phyloP scores from a whole-genome alignment of 2,797 vertebrate species.

The Lerista edwardsae region DNA sequence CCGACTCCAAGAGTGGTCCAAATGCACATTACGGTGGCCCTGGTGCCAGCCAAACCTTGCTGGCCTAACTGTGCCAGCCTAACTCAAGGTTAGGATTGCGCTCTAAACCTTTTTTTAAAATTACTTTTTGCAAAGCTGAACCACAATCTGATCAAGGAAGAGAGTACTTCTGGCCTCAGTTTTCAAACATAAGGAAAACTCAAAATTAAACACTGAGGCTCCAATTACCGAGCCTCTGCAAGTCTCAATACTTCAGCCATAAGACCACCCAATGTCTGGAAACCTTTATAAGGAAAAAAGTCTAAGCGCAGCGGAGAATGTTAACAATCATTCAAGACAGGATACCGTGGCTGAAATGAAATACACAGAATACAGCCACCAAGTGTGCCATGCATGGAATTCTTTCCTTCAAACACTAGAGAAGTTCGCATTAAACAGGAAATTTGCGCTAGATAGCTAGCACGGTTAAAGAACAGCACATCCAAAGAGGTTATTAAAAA shows the following conservation, averaged over 20 bases:
- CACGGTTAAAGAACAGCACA: neutral
- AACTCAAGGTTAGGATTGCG: too few relatives aligned
- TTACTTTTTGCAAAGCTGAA: constrained; percentile 36
- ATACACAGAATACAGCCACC: constrained; percentile 43
- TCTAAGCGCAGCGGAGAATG: constrained; percentile 25
- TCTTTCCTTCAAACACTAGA: constrained; percentile 37
- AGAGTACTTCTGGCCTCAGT: constrained; percentile 45
- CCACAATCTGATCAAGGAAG: constrained; percentile 43
- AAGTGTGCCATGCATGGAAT: neutral
- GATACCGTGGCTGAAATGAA: constrained; percentile 59
- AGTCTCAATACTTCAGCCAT: constrained; percentile 31
- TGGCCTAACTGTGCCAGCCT: too few relatives aligned
- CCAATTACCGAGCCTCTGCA: constrained; percentile 32
- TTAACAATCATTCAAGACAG: constrained; percentile 59
- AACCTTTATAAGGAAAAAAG: constrained; percentile 46
- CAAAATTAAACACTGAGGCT: constrained; percentile 49
- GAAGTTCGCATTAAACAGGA: constrained; percentile 43
- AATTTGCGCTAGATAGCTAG: too few relatives aligned
- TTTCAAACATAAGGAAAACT: constrained; percentile 62
- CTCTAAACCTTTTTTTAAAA: neutral
- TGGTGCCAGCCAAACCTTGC: too few relatives aligned
- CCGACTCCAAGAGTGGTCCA: too few relatives aligned
- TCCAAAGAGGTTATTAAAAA: neutral
- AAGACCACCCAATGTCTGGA: constrained; percentile 63
- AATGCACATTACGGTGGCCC: too few relatives aligned